Percentiles rank a stretch among this genome's conserved stretches.
Conservation (phyloP, 1,140 invertebrate genomes). For the Heliconius hermathena region DNA sequence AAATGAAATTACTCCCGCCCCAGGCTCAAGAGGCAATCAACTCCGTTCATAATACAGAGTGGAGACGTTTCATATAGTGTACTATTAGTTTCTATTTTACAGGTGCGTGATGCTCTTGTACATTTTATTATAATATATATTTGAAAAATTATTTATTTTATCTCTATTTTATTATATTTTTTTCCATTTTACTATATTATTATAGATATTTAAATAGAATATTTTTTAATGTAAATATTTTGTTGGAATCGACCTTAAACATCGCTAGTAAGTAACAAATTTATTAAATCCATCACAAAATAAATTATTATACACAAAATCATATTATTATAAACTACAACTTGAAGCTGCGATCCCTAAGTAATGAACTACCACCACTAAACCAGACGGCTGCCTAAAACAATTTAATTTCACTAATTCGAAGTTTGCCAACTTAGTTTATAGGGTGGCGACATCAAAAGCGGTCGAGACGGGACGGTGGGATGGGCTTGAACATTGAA, state of each 20-base stretch:
- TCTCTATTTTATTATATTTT: too few species aligned
- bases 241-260: too few species aligned
- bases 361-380: background rate
- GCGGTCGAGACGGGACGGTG: conserved; percentile 20
- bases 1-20: conserved; percentile 54
- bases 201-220: too few species aligned
- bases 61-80: conserved; percentile 32
- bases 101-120: conserved; percentile 17
- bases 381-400: background rate
- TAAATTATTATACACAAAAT: too few species aligned
- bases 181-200: too few species aligned
- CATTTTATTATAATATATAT: background rate
- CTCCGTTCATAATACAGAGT: conserved; percentile 55
- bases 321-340: too few species aligned
- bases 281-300: too few species aligned
- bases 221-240: too few species aligned
- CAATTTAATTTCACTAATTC: conserved; percentile 31
- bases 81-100: conserved; percentile 26
- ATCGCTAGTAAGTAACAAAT: too few species aligned
- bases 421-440: conserved; percentile 28
- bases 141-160: too few species aligned
- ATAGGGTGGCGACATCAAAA: conserved; percentile 31
- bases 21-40: conserved; percentile 52
- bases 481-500: conserved; percentile 21
- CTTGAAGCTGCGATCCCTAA: background rate